Conservation (phyloP, 2,797 vertebrate genomes). For the Clarias fuscus region DNA sequence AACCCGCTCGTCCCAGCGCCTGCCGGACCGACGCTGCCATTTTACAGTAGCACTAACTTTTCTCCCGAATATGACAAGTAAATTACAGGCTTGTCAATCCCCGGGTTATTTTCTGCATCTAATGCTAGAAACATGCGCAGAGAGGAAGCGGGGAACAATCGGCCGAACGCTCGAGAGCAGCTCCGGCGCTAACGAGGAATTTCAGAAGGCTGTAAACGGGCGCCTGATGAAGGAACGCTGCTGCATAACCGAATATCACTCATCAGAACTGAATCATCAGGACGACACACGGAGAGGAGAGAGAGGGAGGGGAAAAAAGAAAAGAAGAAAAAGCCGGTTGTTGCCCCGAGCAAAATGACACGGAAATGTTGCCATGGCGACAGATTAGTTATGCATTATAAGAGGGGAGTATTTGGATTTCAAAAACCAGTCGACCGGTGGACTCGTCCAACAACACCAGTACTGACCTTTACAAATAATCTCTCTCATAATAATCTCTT, state of each 20-base stretch:
- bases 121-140: constrained; percentile 56
- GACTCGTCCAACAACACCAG: background rate
- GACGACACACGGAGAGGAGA: constrained; percentile 16
- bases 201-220: constrained; percentile 13
- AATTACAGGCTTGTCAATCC: constrained; percentile 53
- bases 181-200: constrained; percentile 21
- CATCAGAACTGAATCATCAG: constrained; percentile 49
- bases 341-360: constrained; percentile 45
- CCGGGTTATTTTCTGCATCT: constrained; percentile 60
- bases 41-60: constrained; percentile 46
- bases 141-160: constrained; percentile 12
- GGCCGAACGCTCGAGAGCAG: background rate
- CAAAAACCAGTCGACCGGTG: background rate
- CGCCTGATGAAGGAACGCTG: constrained; percentile 39
- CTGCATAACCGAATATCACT: constrained; percentile 49
- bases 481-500: too few species aligned
- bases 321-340: constrained; percentile 36
- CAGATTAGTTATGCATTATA: constrained; percentile 16
- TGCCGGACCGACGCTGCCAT: constrained; percentile 22
- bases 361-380: constrained; percentile 52
- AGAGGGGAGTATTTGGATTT: background rate
- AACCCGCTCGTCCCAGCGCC: constrained; percentile 22
- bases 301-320: background rate
- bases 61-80: constrained; percentile 43
- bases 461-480: background rate